These are phyloP conservation scores for Aleiodes alternator DNA, from an alignment of 2,888 invertebrate genomes.

Conservation along the genomic window DNA sequence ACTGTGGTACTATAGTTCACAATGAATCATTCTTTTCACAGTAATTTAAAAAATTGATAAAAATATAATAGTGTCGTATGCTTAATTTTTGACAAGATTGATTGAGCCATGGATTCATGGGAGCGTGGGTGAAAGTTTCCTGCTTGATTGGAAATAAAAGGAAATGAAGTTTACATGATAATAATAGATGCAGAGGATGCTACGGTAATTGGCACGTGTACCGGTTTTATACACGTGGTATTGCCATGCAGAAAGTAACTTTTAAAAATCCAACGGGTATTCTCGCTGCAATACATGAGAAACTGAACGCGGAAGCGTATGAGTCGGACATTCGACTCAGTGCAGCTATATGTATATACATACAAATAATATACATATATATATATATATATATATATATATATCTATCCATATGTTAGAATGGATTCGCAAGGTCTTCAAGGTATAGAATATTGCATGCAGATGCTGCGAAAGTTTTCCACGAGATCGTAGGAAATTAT, in stretches of 20 bases:
- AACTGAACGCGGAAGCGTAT: constrained; percentile 52
- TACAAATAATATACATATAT: constrained; percentile 24
- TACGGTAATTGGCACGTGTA: constrained; percentile 31
- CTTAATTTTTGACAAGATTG: neutral
- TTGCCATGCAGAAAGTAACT: constrained; percentile 2
- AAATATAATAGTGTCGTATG: too few relatives aligned
- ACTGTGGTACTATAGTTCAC: too few relatives aligned
- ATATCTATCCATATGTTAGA: constrained; percentile 27
- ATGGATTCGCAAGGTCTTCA: too few relatives aligned
- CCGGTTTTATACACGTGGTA: constrained; percentile 12
- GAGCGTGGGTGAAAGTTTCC: constrained; percentile 25
- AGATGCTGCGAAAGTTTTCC: constrained; percentile 33
- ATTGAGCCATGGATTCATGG: constrained; percentile 7
- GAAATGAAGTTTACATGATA: constrained; percentile 18
- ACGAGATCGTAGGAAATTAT: neutral
- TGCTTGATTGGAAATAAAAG: neutral
- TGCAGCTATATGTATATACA: constrained; percentile 19
- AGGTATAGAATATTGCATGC: neutral
- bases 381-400: constrained; percentile 32
- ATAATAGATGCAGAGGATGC: constrained; percentile 25
- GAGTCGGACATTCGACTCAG: neutral
- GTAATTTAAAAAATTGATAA: too few relatives aligned
- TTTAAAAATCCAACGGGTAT: constrained; percentile 11
- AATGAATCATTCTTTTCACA: too few relatives aligned
- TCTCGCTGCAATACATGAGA: constrained; percentile 37